Conservation (phyloP, 2,888 invertebrate genomes). For the Chloroclysta siterata region DNA sequence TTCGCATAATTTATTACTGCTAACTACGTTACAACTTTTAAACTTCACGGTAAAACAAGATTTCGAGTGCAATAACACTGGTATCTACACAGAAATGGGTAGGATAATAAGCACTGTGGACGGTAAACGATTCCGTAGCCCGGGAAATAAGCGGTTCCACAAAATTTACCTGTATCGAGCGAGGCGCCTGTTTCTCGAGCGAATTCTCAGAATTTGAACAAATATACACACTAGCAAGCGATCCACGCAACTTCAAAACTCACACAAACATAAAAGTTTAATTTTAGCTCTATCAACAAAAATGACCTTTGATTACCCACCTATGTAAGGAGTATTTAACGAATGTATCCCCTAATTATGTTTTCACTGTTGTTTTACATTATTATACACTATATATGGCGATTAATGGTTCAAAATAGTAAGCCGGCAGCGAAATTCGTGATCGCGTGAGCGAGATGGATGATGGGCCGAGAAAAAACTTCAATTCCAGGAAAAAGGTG, state of each 20-base stretch:
- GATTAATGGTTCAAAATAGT: slow-evolving; percentile 34
- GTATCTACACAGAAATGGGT: not conserved
- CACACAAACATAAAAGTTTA: slow-evolving; percentile 58
- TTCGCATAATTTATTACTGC: slow-evolving; percentile 32
- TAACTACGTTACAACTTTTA: slow-evolving; percentile 26
- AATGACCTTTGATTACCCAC: slow-evolving; percentile 49
- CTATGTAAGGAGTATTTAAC: slow-evolving; percentile 17
- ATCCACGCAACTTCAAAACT: slow-evolving; percentile 43
- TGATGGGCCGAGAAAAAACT: slow-evolving; percentile 45
- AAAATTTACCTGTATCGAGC: slow-evolving; percentile 69
- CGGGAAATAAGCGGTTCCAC: slow-evolving; percentile 28
- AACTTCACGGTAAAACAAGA: slow-evolving; percentile 16
- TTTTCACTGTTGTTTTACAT: slow-evolving; percentile 32
- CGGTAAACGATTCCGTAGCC: slow-evolving; percentile 6
- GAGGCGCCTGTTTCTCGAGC: slow-evolving; percentile 47
- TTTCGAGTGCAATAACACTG: slow-evolving; percentile 23
- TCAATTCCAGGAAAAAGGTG: slow-evolving; percentile 54
- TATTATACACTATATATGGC: slow-evolving; percentile 22
- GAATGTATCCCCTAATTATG: slow-evolving; percentile 14
- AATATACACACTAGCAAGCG: slow-evolving; percentile 58
- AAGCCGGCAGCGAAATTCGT: slow-evolving; percentile 39
- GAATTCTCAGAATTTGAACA: slow-evolving; percentile 75
- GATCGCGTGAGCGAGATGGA: slow-evolving; percentile 43
- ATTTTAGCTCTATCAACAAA: slow-evolving; percentile 72
- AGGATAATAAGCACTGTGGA: slow-evolving; percentile 24